phyloP scores from a whole-genome alignment of 2,888 invertebrate species.

The Drosophila demipolita region DNA sequence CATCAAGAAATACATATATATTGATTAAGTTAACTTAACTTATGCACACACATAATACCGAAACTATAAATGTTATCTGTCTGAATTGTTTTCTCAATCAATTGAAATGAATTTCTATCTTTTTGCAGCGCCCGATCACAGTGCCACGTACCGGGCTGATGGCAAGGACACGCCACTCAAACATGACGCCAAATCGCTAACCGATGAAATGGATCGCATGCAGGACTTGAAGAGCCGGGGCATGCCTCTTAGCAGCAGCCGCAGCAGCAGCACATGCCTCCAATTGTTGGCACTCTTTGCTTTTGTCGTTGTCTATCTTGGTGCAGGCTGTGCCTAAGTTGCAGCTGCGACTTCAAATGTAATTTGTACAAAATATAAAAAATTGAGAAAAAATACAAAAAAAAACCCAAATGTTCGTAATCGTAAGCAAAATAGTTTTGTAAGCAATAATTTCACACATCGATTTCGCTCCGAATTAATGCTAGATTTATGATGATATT shows the following conservation, averaged over 20 bases:
- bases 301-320: conserved; percentile 13
- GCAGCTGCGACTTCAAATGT: conserved; percentile 8
- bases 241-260: neutral
- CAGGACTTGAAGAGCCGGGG: conserved; percentile 65
- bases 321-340: conserved; percentile 63
- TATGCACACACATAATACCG: conserved; percentile 32
- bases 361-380: conserved; percentile 61
- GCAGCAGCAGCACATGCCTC: neutral
- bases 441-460: conserved; percentile 61
- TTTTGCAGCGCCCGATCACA: conserved; percentile 81
- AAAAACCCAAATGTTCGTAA: conserved; percentile 19
- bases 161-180: conserved; percentile 72
- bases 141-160: conserved; percentile 81
- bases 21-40: conserved; percentile 61
- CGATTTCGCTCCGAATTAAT: conserved; percentile 35
- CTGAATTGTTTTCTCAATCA: conserved; percentile 38
- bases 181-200: conserved; percentile 83
- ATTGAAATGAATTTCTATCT: conserved; percentile 20
- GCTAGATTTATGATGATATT: conserved; percentile 6
- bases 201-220: conserved; percentile 82
- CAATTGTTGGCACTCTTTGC: conserved; percentile 7
- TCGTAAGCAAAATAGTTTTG: conserved; percentile 36
- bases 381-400: conserved; percentile 5
- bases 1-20: conserved; percentile 30
- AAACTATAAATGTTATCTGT: conserved; percentile 9